Base-by-base conservation (phyloP, 2,113 vertebrate species). In the Pteruthius melanotis region DNA sequence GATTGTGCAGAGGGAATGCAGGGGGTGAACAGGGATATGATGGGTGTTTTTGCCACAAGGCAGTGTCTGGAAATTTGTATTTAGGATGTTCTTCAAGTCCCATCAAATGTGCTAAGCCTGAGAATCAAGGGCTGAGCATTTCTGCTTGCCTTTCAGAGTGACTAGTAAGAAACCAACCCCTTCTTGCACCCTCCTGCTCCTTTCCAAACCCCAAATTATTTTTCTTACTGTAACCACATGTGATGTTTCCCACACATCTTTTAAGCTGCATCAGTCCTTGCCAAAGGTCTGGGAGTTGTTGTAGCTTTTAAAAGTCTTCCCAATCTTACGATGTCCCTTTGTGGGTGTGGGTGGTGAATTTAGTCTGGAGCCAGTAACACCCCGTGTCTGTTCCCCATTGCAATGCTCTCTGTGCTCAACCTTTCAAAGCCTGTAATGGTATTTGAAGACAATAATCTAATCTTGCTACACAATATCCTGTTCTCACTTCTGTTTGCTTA, bases 241-340 rank as follows among this genome's bases (percentile, higher is more conserved):
- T 39, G 52, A 23, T 80, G 50, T 50, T 80, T 88, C 40, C 26
- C 16, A 18, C 33, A 11, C 30, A 12, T 39, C 19, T 78, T 80
- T 54, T 31, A 18, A 85, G 19, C 24, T 42, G 1, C 40, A 5
- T 70, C 19, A 52, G 42, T 33, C 44, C 57, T 47, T 71, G 60
- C n/a, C 42, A 49, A 31, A 77, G 30, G 23, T 15, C 4, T 52
- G 66, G 70, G 57, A 30, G 8, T 9, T 1, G 2, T 64, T 31
- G 40, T 3, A 20, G n/a, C 15, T 90, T 75, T 54, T 44, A 37
- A 87, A 44, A 44, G 31, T 3, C 0, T 44, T 90, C 15, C 28
- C 14, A 44, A 10, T 22, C 14, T 30, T 31, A 11, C 0, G 0
- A 5, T 72, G 35, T 81, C 49, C n/a, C 22, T 81, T 79, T 0